phyloP scores from a whole-genome alignment of 2,888 invertebrate genomes.

The Apamea crenata region DNA sequence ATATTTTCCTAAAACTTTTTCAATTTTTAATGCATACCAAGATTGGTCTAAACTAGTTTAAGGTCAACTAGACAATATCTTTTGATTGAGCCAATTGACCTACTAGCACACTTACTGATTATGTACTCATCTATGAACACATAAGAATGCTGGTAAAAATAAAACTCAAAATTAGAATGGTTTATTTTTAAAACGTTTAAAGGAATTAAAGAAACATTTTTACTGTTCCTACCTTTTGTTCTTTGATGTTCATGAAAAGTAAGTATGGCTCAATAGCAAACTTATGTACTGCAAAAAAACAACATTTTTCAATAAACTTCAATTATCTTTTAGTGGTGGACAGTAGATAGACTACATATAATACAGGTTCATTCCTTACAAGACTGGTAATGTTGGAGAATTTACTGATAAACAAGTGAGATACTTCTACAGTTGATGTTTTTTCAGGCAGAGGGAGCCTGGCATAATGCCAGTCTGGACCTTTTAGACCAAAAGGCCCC shows the following conservation, averaged over 20 bases:
- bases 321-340: neutral
- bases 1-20: constrained; percentile 38
- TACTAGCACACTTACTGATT: constrained; percentile 10
- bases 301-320: constrained; percentile 13
- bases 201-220: neutral
- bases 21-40: constrained; percentile 12
- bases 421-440: neutral
- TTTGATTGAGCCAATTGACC: neutral
- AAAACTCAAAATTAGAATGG: neutral
- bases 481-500: neutral
- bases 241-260: constrained; percentile 12
- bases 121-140: neutral
- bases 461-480: neutral
- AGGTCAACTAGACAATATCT: constrained; percentile 2
- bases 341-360: neutral
- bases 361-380: neutral
- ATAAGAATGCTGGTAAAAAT: neutral
- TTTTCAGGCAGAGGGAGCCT: neutral
- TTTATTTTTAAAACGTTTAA: neutral
- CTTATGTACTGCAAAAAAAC: constrained; percentile 4
- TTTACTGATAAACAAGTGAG: neutral
- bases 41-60: constrained; percentile 20
- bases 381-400: neutral
- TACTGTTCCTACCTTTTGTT: neutral
- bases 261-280: neutral